Percentiles rank a stretch among this genome's conserved stretches.
These are phyloP conservation scores for Ptilonorhynchus violaceus DNA, from an alignment of 2,113 vertebrate genomes.

Conservation along the genomic window DNA sequence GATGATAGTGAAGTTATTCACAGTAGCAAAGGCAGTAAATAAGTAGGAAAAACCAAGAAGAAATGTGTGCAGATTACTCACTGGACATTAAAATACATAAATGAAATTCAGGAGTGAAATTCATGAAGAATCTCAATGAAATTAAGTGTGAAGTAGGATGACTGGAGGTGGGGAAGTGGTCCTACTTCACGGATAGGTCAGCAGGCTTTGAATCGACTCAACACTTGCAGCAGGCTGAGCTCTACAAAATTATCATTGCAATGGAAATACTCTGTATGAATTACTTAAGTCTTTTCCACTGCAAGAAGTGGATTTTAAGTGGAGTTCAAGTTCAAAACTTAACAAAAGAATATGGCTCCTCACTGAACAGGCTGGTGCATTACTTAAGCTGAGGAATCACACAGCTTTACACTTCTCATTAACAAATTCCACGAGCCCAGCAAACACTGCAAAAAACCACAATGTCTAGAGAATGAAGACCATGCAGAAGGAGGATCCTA, in stretches of 20 bases:
- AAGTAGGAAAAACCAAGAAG: background rate
- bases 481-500: background rate
- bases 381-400: background rate
- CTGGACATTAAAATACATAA: background rate
- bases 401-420: background rate
- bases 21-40: background rate
- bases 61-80: accelerated
- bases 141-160: background rate
- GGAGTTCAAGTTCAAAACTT: background rate
- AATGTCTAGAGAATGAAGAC: accelerated
- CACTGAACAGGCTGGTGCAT: background rate
- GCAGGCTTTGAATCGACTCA: background rate
- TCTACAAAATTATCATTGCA: background rate
- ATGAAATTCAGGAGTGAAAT: background rate
- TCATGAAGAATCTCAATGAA: background rate
- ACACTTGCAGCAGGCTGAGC: background rate
- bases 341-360: background rate
- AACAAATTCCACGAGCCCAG: background rate
- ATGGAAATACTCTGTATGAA: accelerated
- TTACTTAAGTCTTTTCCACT: background rate
- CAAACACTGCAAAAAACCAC: background rate
- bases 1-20: background rate
- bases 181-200: background rate
- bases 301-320: background rate
- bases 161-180: no score